A percentile compares a stretch with the other conserved stretches of the same genome.
Conservation (phyloP, 2,113 vertebrate genomes). For the Aramus guarauna region DNA sequence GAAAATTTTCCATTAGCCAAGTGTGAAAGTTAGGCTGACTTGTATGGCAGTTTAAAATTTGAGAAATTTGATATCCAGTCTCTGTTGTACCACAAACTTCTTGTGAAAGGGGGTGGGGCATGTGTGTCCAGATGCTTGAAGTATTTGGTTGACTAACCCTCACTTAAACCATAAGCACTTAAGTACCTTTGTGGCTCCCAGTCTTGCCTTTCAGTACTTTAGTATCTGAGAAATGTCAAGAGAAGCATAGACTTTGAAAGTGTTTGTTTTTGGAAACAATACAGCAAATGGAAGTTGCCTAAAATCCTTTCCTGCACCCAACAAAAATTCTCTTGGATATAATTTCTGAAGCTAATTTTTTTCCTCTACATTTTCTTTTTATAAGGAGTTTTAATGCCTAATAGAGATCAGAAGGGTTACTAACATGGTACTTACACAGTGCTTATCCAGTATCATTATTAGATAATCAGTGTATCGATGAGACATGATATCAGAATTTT, state of each 20-base stretch:
- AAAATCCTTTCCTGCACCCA: not conserved
- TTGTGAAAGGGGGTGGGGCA: not conserved
- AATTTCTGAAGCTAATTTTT: not conserved
- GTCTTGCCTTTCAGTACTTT: not conserved
- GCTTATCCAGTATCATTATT: not conserved
- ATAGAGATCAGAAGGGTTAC: not conserved
- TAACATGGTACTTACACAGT: not conserved
- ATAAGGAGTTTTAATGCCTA: not conserved
- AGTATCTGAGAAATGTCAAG: constrained; percentile 20
- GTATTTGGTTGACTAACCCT: not conserved
- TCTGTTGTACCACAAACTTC: not conserved
- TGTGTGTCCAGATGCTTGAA: not conserved
- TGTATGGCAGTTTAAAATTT: not conserved
- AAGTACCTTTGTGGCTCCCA: constrained; percentile 8
- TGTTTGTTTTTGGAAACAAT: constrained; percentile 20
- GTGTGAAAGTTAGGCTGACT: not conserved
- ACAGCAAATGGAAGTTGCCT: not conserved
- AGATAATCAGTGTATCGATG: not conserved
- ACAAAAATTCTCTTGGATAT: not conserved
- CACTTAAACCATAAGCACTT: not conserved
- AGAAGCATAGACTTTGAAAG: constrained; percentile 8
- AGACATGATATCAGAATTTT: not conserved
- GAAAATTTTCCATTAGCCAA: not conserved
- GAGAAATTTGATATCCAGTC: not conserved
- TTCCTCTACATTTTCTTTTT: not conserved